These are phyloP conservation scores for Illadopsis cleaveri DNA, from an alignment of 2,113 vertebrate species.

Conservation along the genomic window DNA sequence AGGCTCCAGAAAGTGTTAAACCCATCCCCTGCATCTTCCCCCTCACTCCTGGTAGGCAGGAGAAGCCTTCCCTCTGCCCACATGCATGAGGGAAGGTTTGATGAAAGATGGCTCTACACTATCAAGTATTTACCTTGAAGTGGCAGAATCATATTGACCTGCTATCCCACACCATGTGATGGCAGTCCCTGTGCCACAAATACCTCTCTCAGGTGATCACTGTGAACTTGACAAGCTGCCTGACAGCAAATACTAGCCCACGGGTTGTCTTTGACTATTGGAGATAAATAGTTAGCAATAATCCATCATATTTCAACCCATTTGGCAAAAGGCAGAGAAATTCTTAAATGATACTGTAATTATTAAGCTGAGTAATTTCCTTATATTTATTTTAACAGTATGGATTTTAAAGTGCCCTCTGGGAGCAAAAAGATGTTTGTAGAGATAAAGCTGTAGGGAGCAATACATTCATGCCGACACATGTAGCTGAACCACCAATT, in stretches of 20 bases:
- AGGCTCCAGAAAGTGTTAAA: background rate
- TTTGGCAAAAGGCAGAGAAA: constrained; percentile 12
- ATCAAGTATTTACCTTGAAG: background rate
- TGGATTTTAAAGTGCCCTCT: constrained; percentile 6
- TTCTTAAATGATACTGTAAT: constrained; percentile 8
- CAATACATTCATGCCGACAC: background rate
- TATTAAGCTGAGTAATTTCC: constrained; percentile 22
- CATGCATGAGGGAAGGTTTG: background rate
- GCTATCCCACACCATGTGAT: background rate
- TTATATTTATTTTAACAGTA: constrained; percentile 24
- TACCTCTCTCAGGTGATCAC: background rate
- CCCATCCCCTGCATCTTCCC: background rate
- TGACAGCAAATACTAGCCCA: background rate
- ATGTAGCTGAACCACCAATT: constrained; percentile 42
- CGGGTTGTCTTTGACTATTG: background rate
- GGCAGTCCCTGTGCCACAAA: background rate
- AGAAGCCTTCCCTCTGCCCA: background rate
- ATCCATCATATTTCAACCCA: background rate
- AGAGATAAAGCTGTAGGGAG: constrained; percentile 35
- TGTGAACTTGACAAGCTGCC: background rate
- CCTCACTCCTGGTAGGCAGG: background rate
- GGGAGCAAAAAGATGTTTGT: constrained; percentile 14
- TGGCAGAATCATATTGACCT: background rate
- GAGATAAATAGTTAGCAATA: background rate
- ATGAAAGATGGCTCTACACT: background rate